Evolutionary conservation across 2,797 vertebrate genomes (phyloP).

Genomic region (Synanceia verrucosa): DNA sequence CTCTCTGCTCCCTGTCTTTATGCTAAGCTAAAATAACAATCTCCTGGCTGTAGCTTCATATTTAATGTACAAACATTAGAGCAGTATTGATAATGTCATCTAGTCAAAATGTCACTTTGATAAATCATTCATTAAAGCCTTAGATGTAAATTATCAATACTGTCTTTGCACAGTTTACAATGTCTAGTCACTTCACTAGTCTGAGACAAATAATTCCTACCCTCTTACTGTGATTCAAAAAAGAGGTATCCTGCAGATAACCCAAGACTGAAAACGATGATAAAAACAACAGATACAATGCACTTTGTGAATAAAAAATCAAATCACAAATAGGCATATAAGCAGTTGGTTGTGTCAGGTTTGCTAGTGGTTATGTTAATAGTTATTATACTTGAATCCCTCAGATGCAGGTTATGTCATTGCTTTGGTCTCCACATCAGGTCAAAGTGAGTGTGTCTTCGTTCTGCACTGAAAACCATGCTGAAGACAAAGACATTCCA

Average conservation of each 20-base stretch:
- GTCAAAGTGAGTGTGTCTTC: slow-evolving; percentile 25
- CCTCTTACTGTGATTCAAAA: not conserved
- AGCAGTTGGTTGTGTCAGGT: fast-evolving
- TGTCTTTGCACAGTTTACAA: not conserved
- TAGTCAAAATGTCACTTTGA: not conserved
- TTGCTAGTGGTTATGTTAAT: not conserved
- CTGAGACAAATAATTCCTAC: not conserved
- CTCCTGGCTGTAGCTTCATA: too few species aligned
- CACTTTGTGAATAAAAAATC: not conserved
- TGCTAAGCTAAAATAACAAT: too few species aligned
- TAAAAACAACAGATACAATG: not conserved
- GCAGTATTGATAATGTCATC: not conserved
- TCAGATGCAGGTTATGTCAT: not conserved
- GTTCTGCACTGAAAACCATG: slow-evolving; percentile 22
- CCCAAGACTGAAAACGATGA: too few species aligned
- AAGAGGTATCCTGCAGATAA: not conserved
- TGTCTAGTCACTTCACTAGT: not conserved
- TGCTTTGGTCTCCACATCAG: not conserved
- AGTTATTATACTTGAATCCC: not conserved
- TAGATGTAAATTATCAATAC: not conserved
- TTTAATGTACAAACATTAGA: too few species aligned
- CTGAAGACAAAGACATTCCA: slow-evolving; percentile 81
- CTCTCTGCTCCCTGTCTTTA: too few species aligned
- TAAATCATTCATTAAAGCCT: too few species aligned
- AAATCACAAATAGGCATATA: too few species aligned